These are phyloP conservation scores for Gnathonemus longibarbis DNA, from an alignment of 2,113 vertebrate species.

Conservation along the genomic window DNA sequence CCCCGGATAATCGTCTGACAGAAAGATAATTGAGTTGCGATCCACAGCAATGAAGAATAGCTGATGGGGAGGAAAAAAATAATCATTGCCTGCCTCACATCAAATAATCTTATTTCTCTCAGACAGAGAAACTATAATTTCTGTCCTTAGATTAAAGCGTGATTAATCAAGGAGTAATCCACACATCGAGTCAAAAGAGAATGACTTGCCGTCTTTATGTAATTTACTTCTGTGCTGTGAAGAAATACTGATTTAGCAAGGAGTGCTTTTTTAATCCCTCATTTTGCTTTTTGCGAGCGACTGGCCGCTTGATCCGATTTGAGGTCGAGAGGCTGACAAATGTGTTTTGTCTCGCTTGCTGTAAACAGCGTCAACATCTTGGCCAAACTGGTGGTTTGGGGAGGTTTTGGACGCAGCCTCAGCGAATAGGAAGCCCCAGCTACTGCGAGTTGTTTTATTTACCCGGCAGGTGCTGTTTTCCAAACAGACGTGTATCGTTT, in stretches of 20 bases:
- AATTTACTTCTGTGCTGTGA: constrained; percentile 47
- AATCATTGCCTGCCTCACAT: constrained; percentile 52
- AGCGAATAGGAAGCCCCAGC: background rate
- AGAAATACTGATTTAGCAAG: constrained; percentile 28
- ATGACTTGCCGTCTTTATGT: constrained; percentile 61
- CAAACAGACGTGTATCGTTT: background rate
- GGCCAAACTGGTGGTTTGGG: background rate
- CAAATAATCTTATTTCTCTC: constrained; percentile 58
- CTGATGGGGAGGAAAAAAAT: constrained; percentile 55
- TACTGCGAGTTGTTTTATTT: background rate
- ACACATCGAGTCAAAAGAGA: constrained; percentile 58
- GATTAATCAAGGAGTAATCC: constrained; percentile 73
- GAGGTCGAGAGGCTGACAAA: constrained; percentile 40
- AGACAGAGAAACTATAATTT: constrained; percentile 60
- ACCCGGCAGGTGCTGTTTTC: background rate
- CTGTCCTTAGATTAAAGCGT: constrained; percentile 65
- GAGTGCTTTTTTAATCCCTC: constrained; percentile 32
- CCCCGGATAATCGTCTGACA: constrained; percentile 84
- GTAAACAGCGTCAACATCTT: background rate
- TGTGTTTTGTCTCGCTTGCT: constrained; percentile 32
- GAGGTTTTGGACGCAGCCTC: background rate
- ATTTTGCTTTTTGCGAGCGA: constrained; percentile 37
- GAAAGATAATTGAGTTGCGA: constrained; percentile 83
- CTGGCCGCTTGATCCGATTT: constrained; percentile 49
- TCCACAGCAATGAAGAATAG: constrained; percentile 67